Evolutionary conservation across 2,888 invertebrate genomes (phyloP).

Genomic region (Catocala nupta): DNA sequence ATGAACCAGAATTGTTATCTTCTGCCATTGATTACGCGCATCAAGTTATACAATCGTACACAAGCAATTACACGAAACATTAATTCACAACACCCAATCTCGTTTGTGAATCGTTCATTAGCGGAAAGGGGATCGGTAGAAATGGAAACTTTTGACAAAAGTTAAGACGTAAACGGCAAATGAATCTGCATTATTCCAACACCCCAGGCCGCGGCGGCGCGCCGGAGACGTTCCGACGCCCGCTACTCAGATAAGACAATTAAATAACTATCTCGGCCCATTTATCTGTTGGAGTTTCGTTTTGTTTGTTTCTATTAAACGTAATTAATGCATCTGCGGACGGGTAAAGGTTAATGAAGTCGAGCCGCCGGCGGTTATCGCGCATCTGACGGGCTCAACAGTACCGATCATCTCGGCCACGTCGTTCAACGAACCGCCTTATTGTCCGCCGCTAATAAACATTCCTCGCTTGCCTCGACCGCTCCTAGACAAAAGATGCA

Average conservation of each 20-base stretch:
- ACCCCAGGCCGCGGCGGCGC: constrained; percentile 30
- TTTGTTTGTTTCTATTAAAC: constrained; percentile 84
- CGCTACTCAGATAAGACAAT: constrained; percentile 77
- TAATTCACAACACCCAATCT: constrained; percentile 74
- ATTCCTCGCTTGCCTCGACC: constrained; percentile 36
- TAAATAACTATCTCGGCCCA: constrained; percentile 82
- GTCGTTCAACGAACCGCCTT: constrained; percentile 22
- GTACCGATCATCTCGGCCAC: constrained; percentile 35
- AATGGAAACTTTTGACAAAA: constrained; percentile 79
- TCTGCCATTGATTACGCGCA: constrained; percentile 51
- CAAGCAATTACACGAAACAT: constrained; percentile 80
- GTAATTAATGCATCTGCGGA: constrained; percentile 78
- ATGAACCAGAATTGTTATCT: constrained; percentile 38
- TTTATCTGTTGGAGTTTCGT: constrained; percentile 79
- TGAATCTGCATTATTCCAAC: constrained; percentile 77
- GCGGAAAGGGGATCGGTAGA: constrained; percentile 68
- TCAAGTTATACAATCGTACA: constrained; percentile 64
- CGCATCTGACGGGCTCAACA: constrained; percentile 66
- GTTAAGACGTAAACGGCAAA: constrained; percentile 79
- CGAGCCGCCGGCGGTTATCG: constrained; percentile 66
- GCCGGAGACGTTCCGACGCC: constrained; percentile 57
- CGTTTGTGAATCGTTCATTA: constrained; percentile 79
- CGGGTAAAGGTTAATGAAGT: constrained; percentile 81
- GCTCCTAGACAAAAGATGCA: constrained; percentile 34
- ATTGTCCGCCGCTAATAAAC: constrained; percentile 51